phyloP scores from a whole-genome alignment of 2,113 vertebrate species.

The Calidris pugnax region DNA sequence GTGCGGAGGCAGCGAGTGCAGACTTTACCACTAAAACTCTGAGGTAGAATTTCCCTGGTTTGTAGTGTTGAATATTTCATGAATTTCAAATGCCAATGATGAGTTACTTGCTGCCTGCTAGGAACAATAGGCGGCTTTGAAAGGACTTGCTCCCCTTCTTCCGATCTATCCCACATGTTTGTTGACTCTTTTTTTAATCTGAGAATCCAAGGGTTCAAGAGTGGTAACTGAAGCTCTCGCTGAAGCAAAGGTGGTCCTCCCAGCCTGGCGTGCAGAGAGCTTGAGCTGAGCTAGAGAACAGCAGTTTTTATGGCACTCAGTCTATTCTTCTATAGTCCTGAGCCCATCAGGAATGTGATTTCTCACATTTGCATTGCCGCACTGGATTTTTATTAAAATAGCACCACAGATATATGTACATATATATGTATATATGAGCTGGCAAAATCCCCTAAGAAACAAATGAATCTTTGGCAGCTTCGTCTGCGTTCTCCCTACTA shows the following conservation, averaged over 20 bases:
- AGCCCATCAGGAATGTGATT: background rate
- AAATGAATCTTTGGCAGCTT: background rate
- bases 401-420: background rate
- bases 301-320: background rate
- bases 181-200: background rate
- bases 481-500: background rate
- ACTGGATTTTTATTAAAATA: background rate
- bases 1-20: background rate
- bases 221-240: background rate
- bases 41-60: conserved; percentile 12
- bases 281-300: background rate
- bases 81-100: conserved; percentile 3
- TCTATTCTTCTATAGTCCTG: background rate
- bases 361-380: background rate
- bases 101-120: conserved; percentile 36
- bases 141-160: background rate
- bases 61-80: conserved; percentile 42
- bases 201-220: background rate
- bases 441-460: background rate
- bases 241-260: background rate
- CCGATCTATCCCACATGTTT: background rate
- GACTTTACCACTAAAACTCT: background rate
- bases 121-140: background rate
- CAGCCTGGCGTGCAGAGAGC: background rate
- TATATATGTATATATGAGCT: background rate